Conservation (phyloP, 2,113 vertebrate species). For the Platysternon megacephalum region DNA sequence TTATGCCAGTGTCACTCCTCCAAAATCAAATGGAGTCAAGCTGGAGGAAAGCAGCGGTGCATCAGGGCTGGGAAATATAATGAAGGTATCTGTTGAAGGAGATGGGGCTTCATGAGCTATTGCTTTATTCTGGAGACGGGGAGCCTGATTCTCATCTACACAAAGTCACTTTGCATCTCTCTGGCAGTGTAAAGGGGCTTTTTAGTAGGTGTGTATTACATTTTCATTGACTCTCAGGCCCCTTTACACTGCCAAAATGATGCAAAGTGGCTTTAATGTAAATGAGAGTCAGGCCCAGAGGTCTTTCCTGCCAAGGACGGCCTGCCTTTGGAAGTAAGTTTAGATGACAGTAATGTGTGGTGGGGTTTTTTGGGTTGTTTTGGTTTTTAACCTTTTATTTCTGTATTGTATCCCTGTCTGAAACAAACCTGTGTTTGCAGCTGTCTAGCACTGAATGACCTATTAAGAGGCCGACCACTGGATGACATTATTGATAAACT, state of each 20-base stretch:
- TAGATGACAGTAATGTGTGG: background rate
- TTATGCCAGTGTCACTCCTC: background rate
- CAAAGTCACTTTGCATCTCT: background rate
- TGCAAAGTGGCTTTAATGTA: background rate
- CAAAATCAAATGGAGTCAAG: background rate
- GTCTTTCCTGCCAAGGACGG: background rate
- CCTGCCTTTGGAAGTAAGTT: background rate
- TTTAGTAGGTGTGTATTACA: background rate
- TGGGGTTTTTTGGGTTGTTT: background rate
- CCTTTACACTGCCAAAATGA: background rate
- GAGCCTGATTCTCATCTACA: background rate
- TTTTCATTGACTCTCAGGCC: background rate
- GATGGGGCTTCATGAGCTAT: background rate
- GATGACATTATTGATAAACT: slow-evolving; percentile 93
- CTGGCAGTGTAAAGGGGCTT: background rate
- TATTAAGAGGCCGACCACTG: slow-evolving; percentile 91
- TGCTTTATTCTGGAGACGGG: background rate
- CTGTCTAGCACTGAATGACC: slow-evolving; percentile 94
- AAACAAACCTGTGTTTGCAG: slow-evolving; percentile 77
- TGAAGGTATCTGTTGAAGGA: background rate
- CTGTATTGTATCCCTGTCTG: slow-evolving; percentile 3
- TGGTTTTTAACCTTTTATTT: background rate
- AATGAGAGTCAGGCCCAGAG: background rate
- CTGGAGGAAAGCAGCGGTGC: background rate
- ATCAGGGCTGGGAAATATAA: background rate